Evolutionary conservation across 2,113 vertebrate species (phyloP), one percentile per base, ranked within the genome.

Genomic region (Scolopax mira): DNA sequence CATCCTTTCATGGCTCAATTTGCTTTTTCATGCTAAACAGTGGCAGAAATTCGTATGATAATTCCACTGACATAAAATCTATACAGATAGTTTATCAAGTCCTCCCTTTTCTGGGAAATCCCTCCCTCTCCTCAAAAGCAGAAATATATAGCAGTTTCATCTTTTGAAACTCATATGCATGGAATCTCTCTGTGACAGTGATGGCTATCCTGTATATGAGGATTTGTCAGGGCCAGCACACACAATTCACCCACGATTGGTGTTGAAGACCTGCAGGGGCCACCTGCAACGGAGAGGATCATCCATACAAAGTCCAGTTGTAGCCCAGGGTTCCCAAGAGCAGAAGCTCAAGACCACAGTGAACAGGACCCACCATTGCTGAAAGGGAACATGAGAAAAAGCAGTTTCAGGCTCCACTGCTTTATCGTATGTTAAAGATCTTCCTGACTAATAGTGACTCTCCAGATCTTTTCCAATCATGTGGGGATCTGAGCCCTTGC

Each of bases 241-340:
- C 5, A 44, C 18, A 35, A 11, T n/a, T 83, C 24, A 39, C 17
- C 35, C 25, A 5, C 3, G 3, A 14, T 3, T 92, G 46, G 9
- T 28, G 39, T 21, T 16, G 48, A 54, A 33, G 21, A 74, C 21
- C 7, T 44, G 23, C 30, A 67, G 37, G 6, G 21, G 8, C 31
- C 39, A 57, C 30, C 39, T 60, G 42, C 46, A 55, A 69, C 48
- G 48, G 21, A 30, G 42, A 51, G 10, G 14, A 49, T 51, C 28
- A 31, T 3, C 22, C 0, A 0, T 54, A 27, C 44, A 11, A 74
- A 27, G 48, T 3, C 42, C 46, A 19, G 4, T 1, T 46, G 18
- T 69, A 83, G 17, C 18, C 30, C 58, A 54, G 35, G 27, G 11
- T 18, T 80, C n/a, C 67, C 9, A 5, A 48, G 7, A 49, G 2